Conservation (phyloP, 1,140 invertebrate genomes). For the Protaetia brevitarsis region DNA sequence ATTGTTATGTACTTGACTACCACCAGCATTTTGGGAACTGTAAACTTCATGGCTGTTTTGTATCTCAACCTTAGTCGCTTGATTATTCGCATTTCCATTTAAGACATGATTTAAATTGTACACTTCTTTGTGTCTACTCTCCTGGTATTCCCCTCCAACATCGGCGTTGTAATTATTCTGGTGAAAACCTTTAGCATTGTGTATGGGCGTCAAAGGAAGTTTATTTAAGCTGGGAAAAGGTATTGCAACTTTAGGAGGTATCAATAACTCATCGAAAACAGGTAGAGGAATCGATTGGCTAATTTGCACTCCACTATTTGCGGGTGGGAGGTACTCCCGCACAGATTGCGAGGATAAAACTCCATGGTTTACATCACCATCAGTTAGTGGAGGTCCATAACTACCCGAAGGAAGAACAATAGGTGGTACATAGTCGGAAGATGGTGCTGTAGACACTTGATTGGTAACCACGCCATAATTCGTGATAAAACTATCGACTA, state of each 20-base stretch:
- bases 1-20: background rate
- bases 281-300: background rate
- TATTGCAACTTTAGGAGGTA: constrained; percentile 11
- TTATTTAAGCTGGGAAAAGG: constrained; percentile 35
- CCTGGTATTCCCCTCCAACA: background rate
- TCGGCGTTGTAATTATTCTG: background rate
- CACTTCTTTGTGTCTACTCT: constrained; percentile 8
- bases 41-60: background rate
- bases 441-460: background rate
- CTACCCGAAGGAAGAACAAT: constrained; percentile 29
- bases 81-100: background rate
- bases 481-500: background rate
- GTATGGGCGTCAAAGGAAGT: constrained; percentile 35
- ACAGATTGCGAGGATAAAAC: background rate
- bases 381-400: constrained; percentile 35
- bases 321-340: constrained; percentile 34
- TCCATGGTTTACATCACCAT: constrained; percentile 24
- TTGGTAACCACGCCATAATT: constrained; percentile 1
- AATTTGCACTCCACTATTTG: background rate
- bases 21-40: background rate
- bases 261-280: constrained; percentile 1
- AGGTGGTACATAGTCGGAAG: background rate
- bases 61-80: background rate
- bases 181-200: constrained; percentile 30
- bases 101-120: constrained; percentile 8